phyloP scores from a whole-genome alignment of 2,888 invertebrate genomes.

The Eupithecia subfuscata region DNA sequence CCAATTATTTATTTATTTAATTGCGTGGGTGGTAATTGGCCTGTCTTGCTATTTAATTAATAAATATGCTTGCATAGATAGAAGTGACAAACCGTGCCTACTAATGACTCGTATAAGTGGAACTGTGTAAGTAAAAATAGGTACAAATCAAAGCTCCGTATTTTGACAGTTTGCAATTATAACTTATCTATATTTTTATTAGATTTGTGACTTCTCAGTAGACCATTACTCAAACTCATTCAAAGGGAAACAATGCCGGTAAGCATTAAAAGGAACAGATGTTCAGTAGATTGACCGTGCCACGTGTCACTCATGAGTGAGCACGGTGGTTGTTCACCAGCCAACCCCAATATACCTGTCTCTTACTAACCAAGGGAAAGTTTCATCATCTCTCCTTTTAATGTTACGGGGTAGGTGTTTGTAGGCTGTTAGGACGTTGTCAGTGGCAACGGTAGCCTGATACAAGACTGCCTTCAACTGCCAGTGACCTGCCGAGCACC shows the following conservation, averaged over 20 bases:
- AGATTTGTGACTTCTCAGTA: neutral
- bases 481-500: constrained; percentile 63
- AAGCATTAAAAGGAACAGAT: constrained; percentile 64
- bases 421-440: constrained; percentile 79
- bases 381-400: constrained; percentile 58
- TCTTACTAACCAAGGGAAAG: constrained; percentile 52
- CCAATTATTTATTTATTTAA: neutral
- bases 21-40: neutral
- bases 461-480: constrained; percentile 65
- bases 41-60: neutral
- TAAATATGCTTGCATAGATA: neutral
- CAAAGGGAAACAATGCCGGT: neutral
- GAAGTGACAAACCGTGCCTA: neutral
- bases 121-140: neutral
- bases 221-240: neutral
- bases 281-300: constrained; percentile 60
- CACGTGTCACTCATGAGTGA: constrained; percentile 77
- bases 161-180: neutral
- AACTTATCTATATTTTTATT: neutral
- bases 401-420: constrained; percentile 67
- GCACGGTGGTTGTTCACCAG: constrained; percentile 68
- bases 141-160: neutral
- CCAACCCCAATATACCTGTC: constrained; percentile 66
- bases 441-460: constrained; percentile 76
- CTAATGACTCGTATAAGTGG: neutral